Evolutionary conservation across 2,113 vertebrate species (phyloP).

Genomic region (Notechis scutatus): DNA sequence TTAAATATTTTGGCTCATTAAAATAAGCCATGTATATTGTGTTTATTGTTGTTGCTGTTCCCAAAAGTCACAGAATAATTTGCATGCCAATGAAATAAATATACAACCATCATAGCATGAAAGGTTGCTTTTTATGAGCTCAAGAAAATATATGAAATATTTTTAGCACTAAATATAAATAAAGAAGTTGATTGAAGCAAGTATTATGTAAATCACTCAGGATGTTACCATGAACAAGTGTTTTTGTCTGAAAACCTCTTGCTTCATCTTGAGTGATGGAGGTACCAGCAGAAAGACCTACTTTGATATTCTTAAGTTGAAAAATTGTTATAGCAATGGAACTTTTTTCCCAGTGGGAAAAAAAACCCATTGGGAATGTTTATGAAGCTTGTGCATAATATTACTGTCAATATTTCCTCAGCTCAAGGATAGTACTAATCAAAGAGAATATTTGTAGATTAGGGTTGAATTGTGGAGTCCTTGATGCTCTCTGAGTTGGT

Average conservation of each 20-base stretch:
- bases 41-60: not conserved
- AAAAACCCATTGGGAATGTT: not conserved
- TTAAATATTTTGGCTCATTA: not conserved
- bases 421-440: not conserved
- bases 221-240: not conserved
- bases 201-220: not conserved
- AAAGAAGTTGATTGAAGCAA: not conserved
- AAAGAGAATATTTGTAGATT: not conserved
- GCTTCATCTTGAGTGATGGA: not conserved
- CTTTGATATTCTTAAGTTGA: not conserved
- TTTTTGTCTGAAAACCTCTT: not conserved
- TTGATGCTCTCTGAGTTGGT: not conserved
- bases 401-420: not conserved
- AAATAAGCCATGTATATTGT: not conserved
- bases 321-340: not conserved
- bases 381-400: not conserved
- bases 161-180: not conserved
- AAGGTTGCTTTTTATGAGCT: not conserved
- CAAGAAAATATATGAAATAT: not conserved
- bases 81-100: not conserved
- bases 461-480: not conserved
- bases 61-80: not conserved
- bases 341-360: not conserved
- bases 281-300: not conserved
- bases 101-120: not conserved